phyloP scores from a whole-genome alignment of 1,140 invertebrate species.

The Laupala kohalensis region DNA sequence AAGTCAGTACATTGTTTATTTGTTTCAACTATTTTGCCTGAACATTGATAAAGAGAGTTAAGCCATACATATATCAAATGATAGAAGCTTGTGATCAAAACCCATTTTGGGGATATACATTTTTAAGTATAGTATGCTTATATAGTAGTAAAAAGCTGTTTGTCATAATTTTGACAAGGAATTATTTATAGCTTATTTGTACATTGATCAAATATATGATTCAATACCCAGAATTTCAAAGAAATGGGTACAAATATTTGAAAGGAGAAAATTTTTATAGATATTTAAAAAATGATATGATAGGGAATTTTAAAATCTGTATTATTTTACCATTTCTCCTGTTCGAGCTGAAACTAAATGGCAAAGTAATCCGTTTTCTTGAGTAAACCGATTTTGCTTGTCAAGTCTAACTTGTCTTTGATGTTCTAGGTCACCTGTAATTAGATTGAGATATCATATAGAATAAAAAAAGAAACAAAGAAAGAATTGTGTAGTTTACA shows the following conservation, averaged over 20 bases:
- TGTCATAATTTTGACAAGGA: no score
- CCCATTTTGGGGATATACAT: no score
- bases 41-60: no score
- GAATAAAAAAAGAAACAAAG: neutral
- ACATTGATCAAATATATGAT: no score
- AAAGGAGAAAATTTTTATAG: neutral
- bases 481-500: neutral
- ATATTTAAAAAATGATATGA: neutral
- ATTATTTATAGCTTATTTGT: no score
- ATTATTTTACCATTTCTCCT: slow-evolving; percentile 64
- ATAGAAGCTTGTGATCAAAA: no score
- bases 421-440: slow-evolving; percentile 67
- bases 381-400: slow-evolving; percentile 62
- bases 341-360: slow-evolving; percentile 76
- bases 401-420: slow-evolving; percentile 65
- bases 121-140: no score
- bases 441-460: neutral
- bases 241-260: neutral
- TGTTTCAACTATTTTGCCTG: no score
- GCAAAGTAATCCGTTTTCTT: slow-evolving; percentile 56
- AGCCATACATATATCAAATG: no score
- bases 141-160: no score
- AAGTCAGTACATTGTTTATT: no score
- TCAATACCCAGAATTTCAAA: no score
- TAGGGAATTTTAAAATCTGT: neutral